phyloP scores from a whole-genome alignment of 2,797 vertebrate genomes.

The Garrulus glandarius region DNA sequence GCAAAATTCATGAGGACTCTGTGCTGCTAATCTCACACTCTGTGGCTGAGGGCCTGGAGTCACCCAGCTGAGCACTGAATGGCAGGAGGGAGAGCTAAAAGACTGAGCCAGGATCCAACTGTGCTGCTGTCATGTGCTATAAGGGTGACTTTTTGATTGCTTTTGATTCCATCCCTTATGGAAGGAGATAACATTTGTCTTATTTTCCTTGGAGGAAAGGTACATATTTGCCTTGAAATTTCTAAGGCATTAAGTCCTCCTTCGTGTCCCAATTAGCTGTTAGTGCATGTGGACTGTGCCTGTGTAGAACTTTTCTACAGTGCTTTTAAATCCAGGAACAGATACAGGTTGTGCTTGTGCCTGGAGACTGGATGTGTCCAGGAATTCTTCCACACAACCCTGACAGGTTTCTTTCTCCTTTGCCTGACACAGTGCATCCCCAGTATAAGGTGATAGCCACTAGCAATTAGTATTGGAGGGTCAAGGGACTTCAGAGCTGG shows the following conservation, averaged over 20 bases:
- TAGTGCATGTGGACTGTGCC: not conserved
- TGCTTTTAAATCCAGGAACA: not conserved
- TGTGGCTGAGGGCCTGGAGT: not conserved
- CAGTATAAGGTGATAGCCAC: not conserved
- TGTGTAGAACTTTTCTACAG: not conserved
- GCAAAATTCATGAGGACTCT: not conserved
- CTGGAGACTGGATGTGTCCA: not conserved
- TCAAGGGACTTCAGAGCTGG: not conserved
- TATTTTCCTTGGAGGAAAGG: conserved; percentile 11
- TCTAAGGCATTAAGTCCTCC: not conserved
- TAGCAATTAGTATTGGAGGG: not conserved
- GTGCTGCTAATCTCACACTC: not conserved
- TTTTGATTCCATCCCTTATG: not conserved
- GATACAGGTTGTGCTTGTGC: not conserved
- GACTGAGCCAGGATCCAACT: not conserved
- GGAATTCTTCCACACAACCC: not conserved
- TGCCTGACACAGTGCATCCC: not conserved
- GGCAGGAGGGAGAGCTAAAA: not conserved
- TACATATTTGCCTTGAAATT: conserved; percentile 2
- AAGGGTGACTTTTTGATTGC: not conserved
- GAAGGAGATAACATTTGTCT: not conserved
- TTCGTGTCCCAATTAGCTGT: not conserved
- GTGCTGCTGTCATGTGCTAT: not conserved
- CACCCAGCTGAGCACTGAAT: not conserved
- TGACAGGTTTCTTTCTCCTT: not conserved